Evolutionary conservation across 1,140 invertebrate species (phyloP), one percentile per base, ranked within the genome.

Genomic region (Meloidogyne exigua): DNA sequence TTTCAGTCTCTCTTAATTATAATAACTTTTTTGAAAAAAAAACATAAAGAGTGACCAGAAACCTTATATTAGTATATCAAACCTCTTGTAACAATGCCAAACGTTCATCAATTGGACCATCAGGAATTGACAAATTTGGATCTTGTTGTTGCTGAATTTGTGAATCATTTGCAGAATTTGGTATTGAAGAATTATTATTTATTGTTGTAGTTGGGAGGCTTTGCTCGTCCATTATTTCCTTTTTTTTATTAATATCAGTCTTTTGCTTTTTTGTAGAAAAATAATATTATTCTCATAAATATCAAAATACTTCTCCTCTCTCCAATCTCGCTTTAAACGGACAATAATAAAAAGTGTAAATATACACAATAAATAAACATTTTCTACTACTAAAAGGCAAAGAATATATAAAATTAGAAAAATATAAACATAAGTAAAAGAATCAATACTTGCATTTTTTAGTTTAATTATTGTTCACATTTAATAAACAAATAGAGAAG

Each of bases 11-110:
- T n/a, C n/a, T n/a, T n/a, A n/a, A n/a, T n/a, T n/a, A n/a, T n/a
- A n/a, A n/a, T n/a, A n/a, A n/a, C n/a, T n/a, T n/a, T n/a, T n/a
- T n/a, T n/a, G n/a, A n/a, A n/a, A n/a, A n/a, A n/a, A n/a, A n/a
- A n/a, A n/a, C n/a, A n/a, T n/a, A n/a, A n/a, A n/a, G n/a, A n/a
- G n/a, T n/a, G n/a, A n/a, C n/a, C n/a, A n/a, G n/a, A n/a, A n/a
- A n/a, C n/a, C n/a, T n/a, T n/a, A n/a, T n/a, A n/a, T n/a, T n/a
- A n/a, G n/a, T n/a, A n/a, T n/a, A n/a, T n/a, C n/a, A 26, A 62
- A 73, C 72, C 72, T 73, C 72, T 13, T 73, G 72, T 18, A 73
- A n/a, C 72, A 73, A 62, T 42, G 72, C 49, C 57, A 73, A 39
- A 28, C 72, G 57, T n/a, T 73, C 72, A 65, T 73, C 72, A 26